Conservation (phyloP, 2,888 invertebrate species). For the Aphodius sticticus region DNA sequence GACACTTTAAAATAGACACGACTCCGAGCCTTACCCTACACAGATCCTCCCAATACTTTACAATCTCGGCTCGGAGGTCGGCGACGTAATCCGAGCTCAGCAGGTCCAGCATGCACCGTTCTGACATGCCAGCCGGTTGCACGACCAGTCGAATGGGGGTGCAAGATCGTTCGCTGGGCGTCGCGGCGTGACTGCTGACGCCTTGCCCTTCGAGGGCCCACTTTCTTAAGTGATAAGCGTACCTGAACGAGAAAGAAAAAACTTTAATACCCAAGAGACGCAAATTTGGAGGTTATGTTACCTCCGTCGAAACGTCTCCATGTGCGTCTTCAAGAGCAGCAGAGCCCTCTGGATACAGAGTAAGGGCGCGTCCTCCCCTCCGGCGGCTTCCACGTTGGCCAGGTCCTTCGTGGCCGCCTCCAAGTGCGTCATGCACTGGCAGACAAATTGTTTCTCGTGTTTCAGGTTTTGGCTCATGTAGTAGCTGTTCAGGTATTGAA, state of each 20-base stretch:
- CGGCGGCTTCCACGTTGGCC: conserved; percentile 56
- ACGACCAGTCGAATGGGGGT: conserved; percentile 77
- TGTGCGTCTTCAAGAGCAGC: conserved; percentile 86
- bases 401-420: conserved; percentile 83
- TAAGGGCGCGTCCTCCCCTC: conserved; percentile 79
- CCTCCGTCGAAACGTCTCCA: conserved; percentile 89
- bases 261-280: neutral
- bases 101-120: conserved; percentile 83
- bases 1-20: neutral
- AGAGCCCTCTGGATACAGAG: conserved; percentile 91
- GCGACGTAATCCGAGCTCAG: conserved; percentile 89
- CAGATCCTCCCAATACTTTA: conserved; percentile 90
- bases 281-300: conserved; percentile 49
- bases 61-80: conserved; percentile 91
- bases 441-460: conserved; percentile 91
- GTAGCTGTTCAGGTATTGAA: conserved; percentile 92
- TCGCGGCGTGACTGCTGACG: conserved; percentile 79
- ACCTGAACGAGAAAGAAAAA: conserved; percentile 60
- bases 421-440: conserved; percentile 92
- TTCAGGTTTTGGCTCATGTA: conserved; percentile 93
- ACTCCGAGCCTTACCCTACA: conserved; percentile 52
- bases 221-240: conserved; percentile 87
- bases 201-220: conserved; percentile 88
- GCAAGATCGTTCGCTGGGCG: conserved; percentile 66
- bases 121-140: conserved; percentile 88